Percentiles rank a stretch among this genome's conserved stretches.
Conservation (phyloP, 2,113 vertebrate species). For the Limnothrissa miodon region DNA sequence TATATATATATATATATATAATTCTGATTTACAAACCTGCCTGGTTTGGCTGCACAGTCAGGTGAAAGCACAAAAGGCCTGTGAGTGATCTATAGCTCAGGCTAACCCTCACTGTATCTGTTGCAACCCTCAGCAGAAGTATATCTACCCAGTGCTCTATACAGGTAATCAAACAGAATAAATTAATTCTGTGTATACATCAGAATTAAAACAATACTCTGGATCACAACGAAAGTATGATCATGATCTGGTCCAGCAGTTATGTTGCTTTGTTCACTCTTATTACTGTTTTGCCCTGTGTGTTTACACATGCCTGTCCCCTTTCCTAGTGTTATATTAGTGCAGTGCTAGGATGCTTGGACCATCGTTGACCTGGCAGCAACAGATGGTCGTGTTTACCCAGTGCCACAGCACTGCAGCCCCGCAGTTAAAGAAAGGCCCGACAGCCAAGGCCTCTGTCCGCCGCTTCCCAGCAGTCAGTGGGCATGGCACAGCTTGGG, state of each 20-base stretch:
- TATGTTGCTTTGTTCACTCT: too few relatives aligned
- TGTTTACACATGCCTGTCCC: neutral
- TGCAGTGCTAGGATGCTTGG: neutral
- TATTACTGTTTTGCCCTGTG: neutral
- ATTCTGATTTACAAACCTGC: neutral
- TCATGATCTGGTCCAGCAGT: too few relatives aligned
- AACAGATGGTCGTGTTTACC: slow-evolving; percentile 6
- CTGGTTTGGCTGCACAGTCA: neutral
- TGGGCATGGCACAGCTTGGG: neutral
- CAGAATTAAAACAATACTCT: too few relatives aligned
- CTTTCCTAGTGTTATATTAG: neutral
- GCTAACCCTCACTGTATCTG: neutral
- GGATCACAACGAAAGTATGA: too few relatives aligned
- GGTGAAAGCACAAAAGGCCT: neutral
- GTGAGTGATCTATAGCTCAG: neutral
- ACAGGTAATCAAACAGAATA: neutral
- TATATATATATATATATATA: neutral
- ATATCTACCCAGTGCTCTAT: neutral
- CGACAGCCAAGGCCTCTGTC: neutral
- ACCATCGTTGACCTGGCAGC: neutral
- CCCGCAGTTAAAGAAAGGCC: neutral
- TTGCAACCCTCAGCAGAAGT: neutral
- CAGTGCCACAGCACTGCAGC: neutral
- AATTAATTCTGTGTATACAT: neutral
- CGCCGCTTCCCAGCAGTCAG: neutral